These are phyloP conservation scores for Pangasius djambal DNA, from an alignment of 2,797 vertebrate species.

Conservation along the genomic window DNA sequence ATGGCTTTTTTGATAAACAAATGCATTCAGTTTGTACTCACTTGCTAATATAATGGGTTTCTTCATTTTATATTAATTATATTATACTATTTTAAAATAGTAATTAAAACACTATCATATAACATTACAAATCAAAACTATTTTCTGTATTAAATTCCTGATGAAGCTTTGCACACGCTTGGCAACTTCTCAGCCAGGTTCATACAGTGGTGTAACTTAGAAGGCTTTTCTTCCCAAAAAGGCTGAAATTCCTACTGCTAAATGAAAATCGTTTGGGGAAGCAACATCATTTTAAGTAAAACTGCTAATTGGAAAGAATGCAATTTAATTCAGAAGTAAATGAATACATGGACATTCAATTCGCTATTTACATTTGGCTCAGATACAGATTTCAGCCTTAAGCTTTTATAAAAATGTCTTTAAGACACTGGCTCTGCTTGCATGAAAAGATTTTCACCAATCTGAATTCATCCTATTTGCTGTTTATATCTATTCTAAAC, in stretches of 20 bases:
- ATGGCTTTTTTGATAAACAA: not conserved
- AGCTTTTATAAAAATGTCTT: not conserved
- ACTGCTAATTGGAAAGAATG: not conserved
- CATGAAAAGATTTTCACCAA: not conserved
- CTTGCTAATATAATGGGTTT: not conserved
- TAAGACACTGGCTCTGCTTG: not conserved
- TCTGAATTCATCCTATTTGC: not conserved
- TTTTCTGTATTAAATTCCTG: not conserved
- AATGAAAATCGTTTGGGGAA: not conserved
- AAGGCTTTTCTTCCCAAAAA: not conserved
- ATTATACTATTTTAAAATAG: not conserved
- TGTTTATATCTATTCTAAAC: not conserved
- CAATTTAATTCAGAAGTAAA: not conserved
- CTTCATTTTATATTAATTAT: not conserved
- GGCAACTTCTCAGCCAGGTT: not conserved
- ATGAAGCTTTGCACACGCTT: not conserved
- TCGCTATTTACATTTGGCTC: not conserved
- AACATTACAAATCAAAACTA: not conserved
- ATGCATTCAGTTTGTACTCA: not conserved
- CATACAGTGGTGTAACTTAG: not conserved
- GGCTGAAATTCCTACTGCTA: not conserved
- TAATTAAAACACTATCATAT: not conserved
- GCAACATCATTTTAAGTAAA: not conserved
- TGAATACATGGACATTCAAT: not conserved
- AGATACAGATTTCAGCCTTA: not conserved